Conservation (phyloP, 2,888 invertebrate species). For the Napeogenes inachia region DNA sequence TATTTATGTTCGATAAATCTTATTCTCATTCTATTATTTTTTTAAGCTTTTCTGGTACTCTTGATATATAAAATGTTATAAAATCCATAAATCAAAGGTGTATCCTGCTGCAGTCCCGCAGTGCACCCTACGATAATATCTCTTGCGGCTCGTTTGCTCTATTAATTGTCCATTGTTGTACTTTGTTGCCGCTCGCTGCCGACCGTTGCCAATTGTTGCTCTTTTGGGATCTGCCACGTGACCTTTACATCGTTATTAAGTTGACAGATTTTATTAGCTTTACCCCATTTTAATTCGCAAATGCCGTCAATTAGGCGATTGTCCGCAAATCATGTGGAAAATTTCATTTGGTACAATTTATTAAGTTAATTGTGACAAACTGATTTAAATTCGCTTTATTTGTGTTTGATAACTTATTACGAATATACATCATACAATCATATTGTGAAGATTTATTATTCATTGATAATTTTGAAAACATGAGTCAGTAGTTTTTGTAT, state of each 20-base stretch:
- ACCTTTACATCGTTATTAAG: constrained; percentile 26
- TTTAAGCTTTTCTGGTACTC: too few species aligned
- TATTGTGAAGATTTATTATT: neutral
- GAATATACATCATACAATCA: neutral
- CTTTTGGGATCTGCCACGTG: constrained; percentile 45
- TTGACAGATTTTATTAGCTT: constrained; percentile 37
- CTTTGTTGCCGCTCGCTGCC: constrained; percentile 10
- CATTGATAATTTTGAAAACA: too few species aligned
- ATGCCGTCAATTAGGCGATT: constrained; percentile 17
- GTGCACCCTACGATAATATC: constrained; percentile 37
- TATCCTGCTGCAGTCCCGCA: constrained; percentile 5
- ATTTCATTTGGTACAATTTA: constrained; percentile 15
- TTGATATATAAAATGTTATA: too few species aligned
- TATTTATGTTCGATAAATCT: too few species aligned
- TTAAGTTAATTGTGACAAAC: constrained; percentile 18
- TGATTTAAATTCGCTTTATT: constrained; percentile 5
- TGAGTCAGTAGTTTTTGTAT: too few species aligned
- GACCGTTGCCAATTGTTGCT: constrained; percentile 36
- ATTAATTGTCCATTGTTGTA: constrained; percentile 54
- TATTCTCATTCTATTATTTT: too few species aligned
- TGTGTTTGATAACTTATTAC: neutral
- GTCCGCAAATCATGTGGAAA: constrained; percentile 10
- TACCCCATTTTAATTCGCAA: constrained; percentile 17
- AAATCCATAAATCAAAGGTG: neutral
- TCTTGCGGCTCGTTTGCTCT: constrained; percentile 52